Evolutionary conservation across 1,140 invertebrate species (phyloP).

Genomic region (Tribolium madens): DNA sequence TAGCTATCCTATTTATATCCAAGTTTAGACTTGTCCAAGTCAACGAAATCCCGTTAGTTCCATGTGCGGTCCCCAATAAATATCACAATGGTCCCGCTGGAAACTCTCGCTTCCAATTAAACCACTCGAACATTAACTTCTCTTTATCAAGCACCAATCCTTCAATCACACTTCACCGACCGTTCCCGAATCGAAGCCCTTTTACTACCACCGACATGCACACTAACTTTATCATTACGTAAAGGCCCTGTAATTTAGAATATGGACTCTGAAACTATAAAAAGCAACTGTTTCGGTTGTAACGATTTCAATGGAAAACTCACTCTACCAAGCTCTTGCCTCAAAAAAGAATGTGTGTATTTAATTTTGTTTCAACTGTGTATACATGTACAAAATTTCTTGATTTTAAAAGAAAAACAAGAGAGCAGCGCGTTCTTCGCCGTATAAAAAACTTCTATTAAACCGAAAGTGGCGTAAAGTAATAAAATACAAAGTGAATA

Average conservation of each 20-base stretch:
- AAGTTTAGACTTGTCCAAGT: slow-evolving; percentile 30
- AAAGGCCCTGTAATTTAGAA: background rate
- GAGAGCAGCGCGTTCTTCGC: background rate
- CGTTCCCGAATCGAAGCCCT: background rate
- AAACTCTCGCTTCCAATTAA: slow-evolving; percentile 29
- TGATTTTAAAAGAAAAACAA: background rate
- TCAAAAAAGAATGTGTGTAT: background rate
- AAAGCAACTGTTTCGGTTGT: background rate
- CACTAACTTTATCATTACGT: background rate
- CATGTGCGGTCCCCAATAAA: slow-evolving; percentile 32
- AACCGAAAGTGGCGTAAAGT: background rate
- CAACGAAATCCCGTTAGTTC: slow-evolving; percentile 31
- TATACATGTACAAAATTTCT: background rate
- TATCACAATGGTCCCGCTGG: slow-evolving; percentile 34
- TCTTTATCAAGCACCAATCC: slow-evolving; percentile 27
- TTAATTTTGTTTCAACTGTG: background rate
- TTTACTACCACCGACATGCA: slow-evolving; percentile 1
- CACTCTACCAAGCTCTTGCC: background rate
- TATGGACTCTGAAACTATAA: background rate
- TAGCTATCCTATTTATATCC: slow-evolving; percentile 34
- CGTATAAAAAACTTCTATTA: background rate
- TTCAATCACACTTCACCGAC: slow-evolving; percentile 22
- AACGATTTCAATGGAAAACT: no score
- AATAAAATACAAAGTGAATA: background rate
- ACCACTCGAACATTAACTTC: slow-evolving; percentile 29